phyloP scores from a whole-genome alignment of 2,797 vertebrate genomes.

The Peromyscus eremicus region DNA sequence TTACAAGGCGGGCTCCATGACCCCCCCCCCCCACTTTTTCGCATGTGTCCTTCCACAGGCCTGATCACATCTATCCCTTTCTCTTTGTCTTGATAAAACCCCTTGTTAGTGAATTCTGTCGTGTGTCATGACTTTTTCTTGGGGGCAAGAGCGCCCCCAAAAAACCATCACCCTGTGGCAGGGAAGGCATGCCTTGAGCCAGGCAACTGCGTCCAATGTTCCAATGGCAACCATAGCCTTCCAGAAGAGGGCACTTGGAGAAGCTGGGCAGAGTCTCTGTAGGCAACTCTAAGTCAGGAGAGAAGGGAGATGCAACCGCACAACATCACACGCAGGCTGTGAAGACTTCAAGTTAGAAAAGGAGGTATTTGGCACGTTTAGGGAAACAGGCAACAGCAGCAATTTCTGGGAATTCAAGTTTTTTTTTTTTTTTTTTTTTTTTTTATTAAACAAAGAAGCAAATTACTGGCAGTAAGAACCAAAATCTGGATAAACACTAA shows the following conservation, averaged over 20 bases:
- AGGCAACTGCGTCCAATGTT: background rate
- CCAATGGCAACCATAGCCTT: background rate
- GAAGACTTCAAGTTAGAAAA: conserved; percentile 8
- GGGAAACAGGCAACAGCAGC: background rate
- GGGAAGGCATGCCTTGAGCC: background rate
- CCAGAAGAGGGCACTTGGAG: background rate
- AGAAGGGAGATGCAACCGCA: background rate
- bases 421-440: too few species aligned
- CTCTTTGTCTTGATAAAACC: too few species aligned
- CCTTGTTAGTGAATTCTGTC: too few species aligned
- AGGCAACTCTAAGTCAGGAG: background rate
- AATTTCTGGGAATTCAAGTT: conserved; percentile 11
- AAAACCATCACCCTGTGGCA: background rate
- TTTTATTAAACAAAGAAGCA: background rate
- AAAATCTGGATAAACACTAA: conserved; percentile 12
- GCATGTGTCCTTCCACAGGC: too few species aligned
- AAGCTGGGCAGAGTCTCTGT: background rate
- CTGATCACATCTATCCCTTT: too few species aligned
- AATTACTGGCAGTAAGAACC: background rate
- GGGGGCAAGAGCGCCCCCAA: too few species aligned
- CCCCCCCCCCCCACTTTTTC: too few species aligned
- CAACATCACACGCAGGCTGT: background rate
- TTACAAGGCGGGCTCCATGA: too few species aligned
- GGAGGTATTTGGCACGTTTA: background rate
- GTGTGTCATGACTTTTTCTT: too few species aligned